Percentiles rank a stretch among this genome's conserved stretches.
Conservation (phyloP, 2,797 vertebrate genomes). For the Lepus townsendii region DNA sequence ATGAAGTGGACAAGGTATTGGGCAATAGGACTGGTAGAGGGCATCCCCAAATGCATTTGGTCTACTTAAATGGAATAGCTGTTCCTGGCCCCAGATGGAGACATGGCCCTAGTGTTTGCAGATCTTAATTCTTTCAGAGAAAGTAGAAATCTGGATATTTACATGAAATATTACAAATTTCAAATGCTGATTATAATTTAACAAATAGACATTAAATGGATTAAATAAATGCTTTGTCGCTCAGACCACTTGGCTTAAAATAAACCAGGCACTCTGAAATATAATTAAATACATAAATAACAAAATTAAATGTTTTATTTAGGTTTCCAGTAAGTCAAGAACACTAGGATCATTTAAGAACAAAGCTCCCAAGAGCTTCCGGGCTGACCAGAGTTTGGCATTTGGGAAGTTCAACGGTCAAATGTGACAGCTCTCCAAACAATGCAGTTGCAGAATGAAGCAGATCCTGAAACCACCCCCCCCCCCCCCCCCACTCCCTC, state of each 20-base stretch:
- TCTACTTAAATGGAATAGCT: not conserved
- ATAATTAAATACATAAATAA: slow-evolving; percentile 49
- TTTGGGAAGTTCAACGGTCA: slow-evolving; percentile 19
- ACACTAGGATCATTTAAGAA: slow-evolving; percentile 20
- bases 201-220: slow-evolving; percentile 20
- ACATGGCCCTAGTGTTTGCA: not conserved
- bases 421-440: not conserved
- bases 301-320: slow-evolving; percentile 40
- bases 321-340: slow-evolving; percentile 37
- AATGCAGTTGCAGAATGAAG: not conserved
- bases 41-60: not conserved
- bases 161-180: slow-evolving; percentile 56
- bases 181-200: slow-evolving; percentile 3
- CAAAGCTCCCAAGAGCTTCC: not conserved
- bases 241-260: not conserved
- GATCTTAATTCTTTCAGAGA: not conserved
- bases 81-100: not conserved
- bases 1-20: not conserved
- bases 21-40: not conserved
- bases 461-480: not conserved
- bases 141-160: slow-evolving; percentile 15
- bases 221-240: not conserved
- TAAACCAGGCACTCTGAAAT: slow-evolving; percentile 5
- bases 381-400: not conserved
- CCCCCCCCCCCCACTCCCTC: too few relatives aligned